Conservation (phyloP, 2,888 invertebrate genomes). For the Drosophila formosana region DNA sequence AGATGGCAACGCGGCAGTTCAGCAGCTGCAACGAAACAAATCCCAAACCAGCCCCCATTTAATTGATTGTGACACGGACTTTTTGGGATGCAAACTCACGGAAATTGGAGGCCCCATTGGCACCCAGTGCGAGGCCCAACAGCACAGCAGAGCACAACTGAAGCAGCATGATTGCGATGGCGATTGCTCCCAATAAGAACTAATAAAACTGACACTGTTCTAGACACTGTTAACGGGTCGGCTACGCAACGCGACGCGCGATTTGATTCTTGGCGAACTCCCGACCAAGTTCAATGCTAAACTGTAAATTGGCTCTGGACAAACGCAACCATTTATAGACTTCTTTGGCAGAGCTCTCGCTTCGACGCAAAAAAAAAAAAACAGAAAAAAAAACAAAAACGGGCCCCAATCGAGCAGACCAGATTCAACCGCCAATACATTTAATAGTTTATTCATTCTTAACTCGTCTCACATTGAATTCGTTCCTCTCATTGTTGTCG, state of each 20-base stretch:
- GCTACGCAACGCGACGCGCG: slow-evolving; percentile 34
- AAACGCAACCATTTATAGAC: slow-evolving; percentile 82
- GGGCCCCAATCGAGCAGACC: slow-evolving; percentile 24
- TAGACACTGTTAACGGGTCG: slow-evolving; percentile 16
- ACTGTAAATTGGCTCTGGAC: slow-evolving; percentile 82
- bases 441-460: slow-evolving; percentile 76
- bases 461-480: slow-evolving; percentile 59
- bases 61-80: not conserved
- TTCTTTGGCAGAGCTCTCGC: slow-evolving; percentile 54
- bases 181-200: not conserved
- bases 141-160: slow-evolving; percentile 43
- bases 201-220: not conserved
- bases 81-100: slow-evolving; percentile 56
- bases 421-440: slow-evolving; percentile 36
- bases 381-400: slow-evolving; percentile 13
- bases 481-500: slow-evolving; percentile 20
- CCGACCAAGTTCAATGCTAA: slow-evolving; percentile 83
- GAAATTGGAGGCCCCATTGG: slow-evolving; percentile 61
- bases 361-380: not conserved
- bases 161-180: slow-evolving; percentile 39
- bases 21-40: slow-evolving; percentile 68
- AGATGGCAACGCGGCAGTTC: slow-evolving; percentile 81
- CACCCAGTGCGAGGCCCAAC: slow-evolving; percentile 40
- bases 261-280: slow-evolving; percentile 73
- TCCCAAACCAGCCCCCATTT: not conserved